A percentile compares a stretch with the other conserved stretches of the same genome.
phyloP scores from a whole-genome alignment of 2,888 invertebrate genomes.

The Hybos culiciformis region DNA sequence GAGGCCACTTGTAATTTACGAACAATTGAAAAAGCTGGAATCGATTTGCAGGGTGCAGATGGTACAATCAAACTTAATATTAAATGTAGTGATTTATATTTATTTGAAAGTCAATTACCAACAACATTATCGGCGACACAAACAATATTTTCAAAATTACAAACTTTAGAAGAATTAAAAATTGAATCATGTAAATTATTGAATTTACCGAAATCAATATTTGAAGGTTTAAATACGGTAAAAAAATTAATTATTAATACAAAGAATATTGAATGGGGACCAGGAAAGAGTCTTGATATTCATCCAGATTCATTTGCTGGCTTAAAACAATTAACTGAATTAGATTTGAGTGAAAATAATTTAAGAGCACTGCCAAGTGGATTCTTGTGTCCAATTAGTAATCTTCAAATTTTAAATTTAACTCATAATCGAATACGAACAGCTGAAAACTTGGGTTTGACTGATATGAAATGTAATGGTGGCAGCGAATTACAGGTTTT shows the following conservation, averaged over 20 bases:
- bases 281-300: conserved; percentile 59
- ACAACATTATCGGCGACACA: conserved; percentile 23
- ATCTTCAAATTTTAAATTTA: conserved; percentile 69
- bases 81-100: conserved; percentile 64
- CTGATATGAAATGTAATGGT: conserved; percentile 43
- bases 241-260: conserved; percentile 55
- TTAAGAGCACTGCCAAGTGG: conserved; percentile 64
- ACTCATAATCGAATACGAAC: conserved; percentile 71
- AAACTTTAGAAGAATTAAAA: conserved; percentile 54
- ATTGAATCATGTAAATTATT: conserved; percentile 70
- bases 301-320: conserved; percentile 58
- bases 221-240: conserved; percentile 65
- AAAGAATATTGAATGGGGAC: conserved; percentile 67
- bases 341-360: conserved; percentile 75
- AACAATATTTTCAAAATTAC: conserved; percentile 58
- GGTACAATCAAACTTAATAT: conserved; percentile 59
- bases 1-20: conserved; percentile 54
- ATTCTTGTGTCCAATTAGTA: conserved; percentile 63
- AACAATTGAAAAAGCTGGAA: conserved; percentile 53
- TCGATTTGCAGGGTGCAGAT: conserved; percentile 45
- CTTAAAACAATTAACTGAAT: conserved; percentile 62
- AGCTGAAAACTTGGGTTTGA: conserved; percentile 61
- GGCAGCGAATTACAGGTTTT: conserved; percentile 58
- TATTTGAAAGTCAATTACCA: conserved; percentile 66
- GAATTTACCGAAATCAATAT: conserved; percentile 56